Evolutionary conservation across 2,888 invertebrate species (phyloP).

Genomic region (Onchidella celtica): DNA sequence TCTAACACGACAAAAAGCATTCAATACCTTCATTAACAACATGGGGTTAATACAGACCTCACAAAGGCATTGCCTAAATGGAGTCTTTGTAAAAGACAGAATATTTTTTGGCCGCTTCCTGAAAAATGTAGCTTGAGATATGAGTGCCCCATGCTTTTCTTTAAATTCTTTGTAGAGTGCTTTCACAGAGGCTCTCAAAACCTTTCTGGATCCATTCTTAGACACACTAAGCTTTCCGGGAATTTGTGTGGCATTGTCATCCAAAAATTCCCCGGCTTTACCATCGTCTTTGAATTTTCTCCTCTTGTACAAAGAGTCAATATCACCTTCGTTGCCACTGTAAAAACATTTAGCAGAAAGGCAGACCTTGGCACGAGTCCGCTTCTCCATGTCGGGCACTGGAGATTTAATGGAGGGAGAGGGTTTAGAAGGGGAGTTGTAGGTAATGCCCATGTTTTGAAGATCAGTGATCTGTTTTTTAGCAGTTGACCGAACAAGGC

Average conservation of each 20-base stretch:
- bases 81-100: constrained; percentile 13
- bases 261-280: not conserved
- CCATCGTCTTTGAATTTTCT: not conserved
- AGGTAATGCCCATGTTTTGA: no score
- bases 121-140: not conserved
- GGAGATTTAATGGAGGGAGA: no score
- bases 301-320: constrained; percentile 16
- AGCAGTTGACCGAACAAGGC: no score
- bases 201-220: not conserved
- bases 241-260: not conserved
- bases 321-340: no score
- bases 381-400: no score
- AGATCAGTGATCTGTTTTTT: no score
- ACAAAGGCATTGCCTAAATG: constrained; percentile 4
- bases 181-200: not conserved
- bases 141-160: not conserved
- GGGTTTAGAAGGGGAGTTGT: no score
- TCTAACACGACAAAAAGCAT: not conserved
- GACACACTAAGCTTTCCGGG: not conserved
- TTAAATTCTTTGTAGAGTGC: not conserved
- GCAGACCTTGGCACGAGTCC: no score
- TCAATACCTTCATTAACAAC: not conserved
- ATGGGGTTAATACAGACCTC: constrained; percentile 1
- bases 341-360: no score
- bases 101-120: constrained; percentile 1